Evolutionary conservation across 2,113 vertebrate genomes (phyloP).

Genomic region (Nanorana parkeri): DNA sequence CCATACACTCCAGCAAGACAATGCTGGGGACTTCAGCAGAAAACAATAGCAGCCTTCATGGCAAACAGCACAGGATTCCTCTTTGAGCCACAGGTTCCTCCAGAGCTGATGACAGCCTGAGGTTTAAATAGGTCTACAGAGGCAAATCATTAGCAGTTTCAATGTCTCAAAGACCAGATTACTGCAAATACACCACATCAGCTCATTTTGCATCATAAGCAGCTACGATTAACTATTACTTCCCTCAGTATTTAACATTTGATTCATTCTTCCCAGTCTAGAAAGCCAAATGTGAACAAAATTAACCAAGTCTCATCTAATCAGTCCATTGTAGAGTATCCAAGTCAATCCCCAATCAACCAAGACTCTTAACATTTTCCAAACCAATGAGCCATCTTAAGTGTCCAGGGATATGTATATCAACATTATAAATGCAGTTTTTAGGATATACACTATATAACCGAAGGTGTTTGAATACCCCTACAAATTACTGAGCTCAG

Average conservation of each 20-base stretch:
- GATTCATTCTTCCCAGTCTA: too few relatives aligned
- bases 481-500: too few relatives aligned
- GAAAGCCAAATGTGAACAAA: too few relatives aligned
- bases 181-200: conserved; percentile 1
- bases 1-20: conserved; percentile 29
- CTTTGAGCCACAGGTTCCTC: conserved; percentile 60
- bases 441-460: too few relatives aligned
- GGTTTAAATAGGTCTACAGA: conserved; percentile 54
- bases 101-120: conserved; percentile 51
- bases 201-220: background rate
- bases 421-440: too few relatives aligned
- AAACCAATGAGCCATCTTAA: too few relatives aligned
- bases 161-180: background rate
- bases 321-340: too few relatives aligned
- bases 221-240: background rate
- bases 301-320: too few relatives aligned
- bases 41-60: background rate
- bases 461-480: too few relatives aligned
- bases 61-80: background rate
- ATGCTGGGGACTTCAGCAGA: background rate
- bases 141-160: conserved; percentile 52
- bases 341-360: too few relatives aligned
- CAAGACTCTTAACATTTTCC: too few relatives aligned
- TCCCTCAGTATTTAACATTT: background rate
- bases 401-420: too few relatives aligned